These are phyloP conservation scores for Drosophila melanosoma DNA, from an alignment of 2,888 invertebrate genomes.

Conservation along the genomic window DNA sequence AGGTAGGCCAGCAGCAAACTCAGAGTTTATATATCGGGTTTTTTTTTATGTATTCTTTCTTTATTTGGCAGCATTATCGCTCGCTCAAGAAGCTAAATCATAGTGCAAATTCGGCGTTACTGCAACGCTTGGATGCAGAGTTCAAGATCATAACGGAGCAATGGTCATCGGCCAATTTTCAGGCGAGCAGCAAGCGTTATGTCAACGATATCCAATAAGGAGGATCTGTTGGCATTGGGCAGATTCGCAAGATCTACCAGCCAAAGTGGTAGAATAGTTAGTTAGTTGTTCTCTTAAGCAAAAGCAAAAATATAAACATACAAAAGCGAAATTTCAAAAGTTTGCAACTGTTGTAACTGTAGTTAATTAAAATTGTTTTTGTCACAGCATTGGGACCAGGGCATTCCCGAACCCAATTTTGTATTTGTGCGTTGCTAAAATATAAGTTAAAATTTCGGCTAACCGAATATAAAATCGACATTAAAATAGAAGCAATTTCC, in stretches of 20 bases:
- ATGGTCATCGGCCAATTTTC: slow-evolving; percentile 82
- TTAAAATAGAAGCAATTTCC: slow-evolving; percentile 1
- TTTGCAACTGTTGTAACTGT: neutral
- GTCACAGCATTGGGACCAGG: neutral
- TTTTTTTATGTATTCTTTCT: neutral
- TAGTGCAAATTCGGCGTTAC: slow-evolving; percentile 59
- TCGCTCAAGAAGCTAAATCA: slow-evolving; percentile 59
- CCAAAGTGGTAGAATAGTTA: slow-evolving; percentile 32
- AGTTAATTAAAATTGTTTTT: neutral
- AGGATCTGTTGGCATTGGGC: slow-evolving; percentile 2
- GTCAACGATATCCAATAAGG: slow-evolving; percentile 52
- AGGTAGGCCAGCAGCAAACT: slow-evolving; percentile 86
- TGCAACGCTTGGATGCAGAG: slow-evolving; percentile 81
- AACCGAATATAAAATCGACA: neutral
- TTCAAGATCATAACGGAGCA: slow-evolving; percentile 82
- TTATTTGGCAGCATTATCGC: slow-evolving; percentile 74
- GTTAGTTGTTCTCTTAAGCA: slow-evolving; percentile 6
- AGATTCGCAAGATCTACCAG: slow-evolving; percentile 11
- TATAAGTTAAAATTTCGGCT: neutral
- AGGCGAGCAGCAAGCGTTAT: slow-evolving; percentile 82
- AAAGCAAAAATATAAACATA: neutral
- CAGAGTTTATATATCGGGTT: neutral
- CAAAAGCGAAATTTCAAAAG: neutral
- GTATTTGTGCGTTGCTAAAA: neutral
- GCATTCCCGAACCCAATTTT: neutral